Conservation (phyloP, 2,797 vertebrate genomes). For the Tolypeutes matacus region DNA sequence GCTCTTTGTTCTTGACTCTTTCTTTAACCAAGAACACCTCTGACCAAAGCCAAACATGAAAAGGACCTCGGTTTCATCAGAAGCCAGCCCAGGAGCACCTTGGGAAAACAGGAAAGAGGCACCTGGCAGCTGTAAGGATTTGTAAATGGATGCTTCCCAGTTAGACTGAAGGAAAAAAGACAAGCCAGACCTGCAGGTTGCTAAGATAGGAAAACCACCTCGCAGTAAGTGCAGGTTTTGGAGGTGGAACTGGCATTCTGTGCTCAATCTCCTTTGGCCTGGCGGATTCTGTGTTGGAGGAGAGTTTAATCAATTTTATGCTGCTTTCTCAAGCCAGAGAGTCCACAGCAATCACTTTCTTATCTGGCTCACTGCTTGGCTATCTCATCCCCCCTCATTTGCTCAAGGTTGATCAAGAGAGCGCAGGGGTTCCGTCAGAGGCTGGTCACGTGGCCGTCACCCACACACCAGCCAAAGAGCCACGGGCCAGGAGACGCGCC, state of each 20-base stretch:
- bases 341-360: fast-evolving
- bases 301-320: no score
- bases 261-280: neutral
- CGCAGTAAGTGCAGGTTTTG: neutral
- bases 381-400: neutral
- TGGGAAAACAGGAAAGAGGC: neutral
- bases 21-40: neutral
- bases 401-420: neutral
- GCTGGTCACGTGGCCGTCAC: neutral
- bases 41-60: neutral
- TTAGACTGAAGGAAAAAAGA: no score
- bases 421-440: neutral
- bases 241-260: neutral
- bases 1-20: neutral
- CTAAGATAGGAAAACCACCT: fast-evolving
- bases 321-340: neutral
- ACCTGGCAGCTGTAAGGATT: fast-evolving
- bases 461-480: neutral
- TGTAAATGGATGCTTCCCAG: fast-evolving
- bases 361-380: neutral
- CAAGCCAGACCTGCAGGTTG: no score
- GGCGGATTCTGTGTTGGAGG: fast-evolving
- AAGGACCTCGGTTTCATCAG: neutral
- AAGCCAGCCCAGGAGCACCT: neutral
- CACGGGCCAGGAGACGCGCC: fast-evolving